Percentiles rank a stretch among this genome's conserved stretches.
Evolutionary conservation across 2,113 vertebrate genomes (phyloP).

Genomic region (Eira barbara): DNA sequence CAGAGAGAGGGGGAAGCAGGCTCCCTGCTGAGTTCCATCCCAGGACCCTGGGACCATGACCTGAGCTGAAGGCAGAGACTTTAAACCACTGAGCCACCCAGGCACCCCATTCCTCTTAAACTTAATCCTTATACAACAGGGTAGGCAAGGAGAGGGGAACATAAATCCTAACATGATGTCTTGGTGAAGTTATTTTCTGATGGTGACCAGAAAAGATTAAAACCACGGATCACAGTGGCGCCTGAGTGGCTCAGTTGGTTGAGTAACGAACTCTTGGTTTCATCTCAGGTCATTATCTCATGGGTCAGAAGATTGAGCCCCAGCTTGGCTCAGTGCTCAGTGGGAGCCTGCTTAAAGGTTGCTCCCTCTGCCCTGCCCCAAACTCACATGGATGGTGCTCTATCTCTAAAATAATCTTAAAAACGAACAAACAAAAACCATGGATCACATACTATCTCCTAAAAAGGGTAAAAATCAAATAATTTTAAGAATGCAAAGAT

Average conservation of each 20-base stretch:
- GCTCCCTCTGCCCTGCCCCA: not conserved
- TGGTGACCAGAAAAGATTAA: not conserved
- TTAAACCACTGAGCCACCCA: no score
- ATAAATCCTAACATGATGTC: not conserved
- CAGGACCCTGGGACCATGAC: no score
- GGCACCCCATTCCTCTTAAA: conserved; percentile 15
- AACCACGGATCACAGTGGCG: not conserved
- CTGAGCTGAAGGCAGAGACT: no score
- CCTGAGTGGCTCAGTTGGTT: not conserved
- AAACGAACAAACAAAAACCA: not conserved
- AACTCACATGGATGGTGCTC: not conserved
- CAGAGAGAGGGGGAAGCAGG: no score
- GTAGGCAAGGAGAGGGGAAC: no score
- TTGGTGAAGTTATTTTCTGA: conserved; percentile 1
- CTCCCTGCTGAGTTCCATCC: no score
- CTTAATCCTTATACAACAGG: not conserved
- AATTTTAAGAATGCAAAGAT: not conserved
- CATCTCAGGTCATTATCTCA: not conserved
- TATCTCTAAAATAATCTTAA: not conserved
- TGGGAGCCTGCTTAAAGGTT: not conserved
- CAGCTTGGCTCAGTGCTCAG: not conserved
- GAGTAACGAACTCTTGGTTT: not conserved
- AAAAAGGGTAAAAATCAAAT: not conserved
- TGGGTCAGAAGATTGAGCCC: not conserved
- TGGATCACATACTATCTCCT: not conserved